Evolutionary conservation across 92 coral and sea anemone species (phyloP).

Genomic region (Porites divaricata): DNA sequence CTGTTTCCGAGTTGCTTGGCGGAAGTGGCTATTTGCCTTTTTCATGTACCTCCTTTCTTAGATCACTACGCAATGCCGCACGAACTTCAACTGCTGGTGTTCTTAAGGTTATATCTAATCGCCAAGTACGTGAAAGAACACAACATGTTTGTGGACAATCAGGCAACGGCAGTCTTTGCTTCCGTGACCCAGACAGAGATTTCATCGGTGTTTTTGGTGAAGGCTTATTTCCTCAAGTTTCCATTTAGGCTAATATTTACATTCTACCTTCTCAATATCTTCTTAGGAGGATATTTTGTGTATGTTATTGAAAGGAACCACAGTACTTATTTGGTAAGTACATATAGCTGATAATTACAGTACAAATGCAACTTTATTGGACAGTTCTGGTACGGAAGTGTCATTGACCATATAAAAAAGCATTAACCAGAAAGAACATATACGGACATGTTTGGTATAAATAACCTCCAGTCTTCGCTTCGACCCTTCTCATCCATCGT

Average conservation of each 20-base stretch:
- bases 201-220: constrained; percentile 86
- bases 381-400: too few species aligned
- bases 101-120: constrained; percentile 82
- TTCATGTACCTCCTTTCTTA: constrained; percentile 90
- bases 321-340: constrained; percentile 88
- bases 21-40: constrained; percentile 72
- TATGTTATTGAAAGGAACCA: constrained; percentile 86
- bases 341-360: not conserved
- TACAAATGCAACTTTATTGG: not conserved
- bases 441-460: not conserved
- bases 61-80: constrained; percentile 81
- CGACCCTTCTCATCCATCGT: not conserved
- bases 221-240: constrained; percentile 86
- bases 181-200: constrained; percentile 96
- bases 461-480: not conserved
- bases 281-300: constrained; percentile 94
- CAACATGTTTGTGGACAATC: constrained; percentile 86
- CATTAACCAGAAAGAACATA: too few species aligned
- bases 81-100: constrained; percentile 89
- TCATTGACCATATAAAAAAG: too few species aligned
- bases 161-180: constrained; percentile 85
- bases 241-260: constrained; percentile 86
- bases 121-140: constrained; percentile 88
- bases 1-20: constrained; percentile 71
- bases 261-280: constrained; percentile 86